Evolutionary conservation across 2,113 vertebrate genomes (phyloP).

Genomic region (Malurus melanocephalus): DNA sequence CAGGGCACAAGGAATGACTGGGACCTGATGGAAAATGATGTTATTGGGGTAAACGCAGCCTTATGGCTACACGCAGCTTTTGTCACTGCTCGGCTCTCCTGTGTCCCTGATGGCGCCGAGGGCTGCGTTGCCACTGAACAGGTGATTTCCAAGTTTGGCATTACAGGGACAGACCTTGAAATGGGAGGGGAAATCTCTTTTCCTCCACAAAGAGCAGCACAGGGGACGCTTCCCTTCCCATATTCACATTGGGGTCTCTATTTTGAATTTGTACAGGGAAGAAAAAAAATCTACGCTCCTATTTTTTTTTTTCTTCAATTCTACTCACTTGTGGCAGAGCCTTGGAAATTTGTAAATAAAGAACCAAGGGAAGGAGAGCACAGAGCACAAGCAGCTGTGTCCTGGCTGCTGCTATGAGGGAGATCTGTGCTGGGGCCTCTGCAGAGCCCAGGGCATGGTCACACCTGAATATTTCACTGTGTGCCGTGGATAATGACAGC

Average conservation of each 20-base stretch:
- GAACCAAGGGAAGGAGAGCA: neutral
- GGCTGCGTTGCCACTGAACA: fast-evolving
- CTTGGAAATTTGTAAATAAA: neutral
- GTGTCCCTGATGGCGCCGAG: neutral
- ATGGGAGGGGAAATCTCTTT: neutral
- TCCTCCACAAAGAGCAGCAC: neutral
- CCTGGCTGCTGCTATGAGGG: neutral
- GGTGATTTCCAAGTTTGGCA: neutral
- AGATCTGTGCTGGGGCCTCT: neutral
- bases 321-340: fast-evolving
- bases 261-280: neutral
- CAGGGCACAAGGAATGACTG: fast-evolving
- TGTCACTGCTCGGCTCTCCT: fast-evolving
- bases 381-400: fast-evolving
- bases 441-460: neutral
- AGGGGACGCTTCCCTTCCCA: neutral
- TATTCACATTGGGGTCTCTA: fast-evolving
- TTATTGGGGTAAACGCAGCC: fast-evolving
- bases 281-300: fast-evolving
- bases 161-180: neutral
- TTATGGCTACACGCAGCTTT: fast-evolving
- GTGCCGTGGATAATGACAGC: neutral
- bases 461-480: neutral
- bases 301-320: fast-evolving
- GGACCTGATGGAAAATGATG: neutral